Evolutionary conservation across 2,797 vertebrate genomes (phyloP).

Genomic region (Coluber constrictor): DNA sequence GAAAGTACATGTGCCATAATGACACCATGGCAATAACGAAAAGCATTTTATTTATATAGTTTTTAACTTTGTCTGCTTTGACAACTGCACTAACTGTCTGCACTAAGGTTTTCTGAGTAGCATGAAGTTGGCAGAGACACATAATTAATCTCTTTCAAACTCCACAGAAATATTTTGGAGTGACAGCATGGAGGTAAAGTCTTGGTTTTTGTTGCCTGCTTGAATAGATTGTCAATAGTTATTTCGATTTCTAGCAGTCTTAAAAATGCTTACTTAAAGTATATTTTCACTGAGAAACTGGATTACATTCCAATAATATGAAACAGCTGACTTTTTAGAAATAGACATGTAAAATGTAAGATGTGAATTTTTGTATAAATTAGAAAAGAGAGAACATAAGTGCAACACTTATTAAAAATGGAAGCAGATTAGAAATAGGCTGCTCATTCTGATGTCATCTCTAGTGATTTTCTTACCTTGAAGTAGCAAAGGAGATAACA

Average conservation of each 20-base stretch:
- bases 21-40: not conserved
- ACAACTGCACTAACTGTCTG: not conserved
- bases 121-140: slow-evolving; percentile 6
- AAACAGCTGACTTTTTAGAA: slow-evolving; percentile 4
- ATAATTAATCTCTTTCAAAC: slow-evolving; percentile 33
- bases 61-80: slow-evolving; percentile 2
- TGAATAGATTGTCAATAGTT: slow-evolving; percentile 27
- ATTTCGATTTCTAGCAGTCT: slow-evolving; percentile 13
- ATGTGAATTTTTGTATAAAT: slow-evolving; percentile 25
- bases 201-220: slow-evolving; percentile 38
- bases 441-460: slow-evolving; percentile 17
- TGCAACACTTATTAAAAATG: not conserved
- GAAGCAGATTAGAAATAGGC: not conserved
- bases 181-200: slow-evolving; percentile 19
- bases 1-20: not conserved
- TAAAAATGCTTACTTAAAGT: slow-evolving; percentile 43
- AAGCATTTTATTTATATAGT: not conserved
- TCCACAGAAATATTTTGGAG: slow-evolving; percentile 21
- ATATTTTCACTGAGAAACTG: slow-evolving; percentile 29
- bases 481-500: not conserved
- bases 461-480: not conserved
- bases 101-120: not conserved
- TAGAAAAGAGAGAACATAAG: slow-evolving; percentile 4
- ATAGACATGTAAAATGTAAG: slow-evolving; percentile 33
- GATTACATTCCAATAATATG: slow-evolving; percentile 20